These are phyloP conservation scores for Agriotes lineatus DNA, from an alignment of 2,888 invertebrate genomes.

Conservation along the genomic window DNA sequence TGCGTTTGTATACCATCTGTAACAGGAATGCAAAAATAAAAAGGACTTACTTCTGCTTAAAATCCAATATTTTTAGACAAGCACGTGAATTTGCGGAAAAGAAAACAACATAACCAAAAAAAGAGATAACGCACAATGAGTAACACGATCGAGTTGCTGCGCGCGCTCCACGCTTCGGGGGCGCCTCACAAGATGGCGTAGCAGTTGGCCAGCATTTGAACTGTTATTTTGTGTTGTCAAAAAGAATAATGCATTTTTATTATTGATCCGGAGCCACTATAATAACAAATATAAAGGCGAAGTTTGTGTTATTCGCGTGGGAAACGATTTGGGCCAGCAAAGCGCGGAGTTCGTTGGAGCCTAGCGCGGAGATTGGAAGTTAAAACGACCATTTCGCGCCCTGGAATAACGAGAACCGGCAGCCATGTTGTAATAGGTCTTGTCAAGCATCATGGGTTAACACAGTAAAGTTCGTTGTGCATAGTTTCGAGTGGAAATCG, in stretches of 20 bases:
- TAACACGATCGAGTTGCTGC: background rate
- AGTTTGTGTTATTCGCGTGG: slow-evolving; percentile 20
- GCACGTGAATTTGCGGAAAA: slow-evolving; percentile 5
- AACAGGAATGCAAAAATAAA: slow-evolving; percentile 1
- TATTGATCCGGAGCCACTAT: slow-evolving; percentile 46
- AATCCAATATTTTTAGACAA: background rate
- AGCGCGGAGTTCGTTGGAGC: background rate
- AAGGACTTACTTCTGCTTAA: background rate
- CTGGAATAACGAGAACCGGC: slow-evolving; percentile 66
- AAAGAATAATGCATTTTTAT: slow-evolving; percentile 62
- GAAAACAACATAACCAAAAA: background rate
- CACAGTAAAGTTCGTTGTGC: slow-evolving; percentile 58
- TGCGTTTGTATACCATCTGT: slow-evolving; percentile 79
- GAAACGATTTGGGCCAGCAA: background rate
- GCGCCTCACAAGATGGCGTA: slow-evolving; percentile 55
- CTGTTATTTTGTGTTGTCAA: slow-evolving; percentile 65
- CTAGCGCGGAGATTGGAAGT: slow-evolving; percentile 38
- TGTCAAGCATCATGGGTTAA: slow-evolving; percentile 67
- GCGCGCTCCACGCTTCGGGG: background rate
- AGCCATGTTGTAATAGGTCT: slow-evolving; percentile 67
- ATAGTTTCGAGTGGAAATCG: slow-evolving; percentile 51
- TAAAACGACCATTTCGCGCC: slow-evolving; percentile 61
- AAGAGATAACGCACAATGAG: background rate
- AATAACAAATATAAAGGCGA: slow-evolving; percentile 23
- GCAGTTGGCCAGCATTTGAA: slow-evolving; percentile 59